Percentiles rank a stretch among this genome's conserved stretches.
Conservation (phyloP, 2,113 vertebrate genomes). For the Pholis gunnellus region DNA sequence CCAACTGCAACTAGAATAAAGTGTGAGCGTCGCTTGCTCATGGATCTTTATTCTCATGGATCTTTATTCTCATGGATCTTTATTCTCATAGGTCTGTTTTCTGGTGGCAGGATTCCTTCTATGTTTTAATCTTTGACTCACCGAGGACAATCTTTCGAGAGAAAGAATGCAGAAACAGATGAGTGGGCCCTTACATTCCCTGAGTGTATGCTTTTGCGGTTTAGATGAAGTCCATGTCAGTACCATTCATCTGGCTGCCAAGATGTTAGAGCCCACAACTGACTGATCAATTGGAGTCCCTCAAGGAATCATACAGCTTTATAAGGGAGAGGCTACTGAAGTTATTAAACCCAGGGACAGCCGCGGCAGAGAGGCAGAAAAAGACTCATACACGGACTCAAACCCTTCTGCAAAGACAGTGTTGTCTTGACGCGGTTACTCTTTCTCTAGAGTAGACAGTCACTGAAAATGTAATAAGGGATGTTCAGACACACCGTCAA, state of each 20-base stretch:
- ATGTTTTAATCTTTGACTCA: constrained; percentile 50
- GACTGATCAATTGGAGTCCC: constrained; percentile 81
- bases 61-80: constrained; percentile 33
- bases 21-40: constrained; percentile 27
- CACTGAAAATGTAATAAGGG: constrained; percentile 58
- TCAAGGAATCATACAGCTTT: constrained; percentile 76
- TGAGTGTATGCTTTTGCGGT: constrained; percentile 66
- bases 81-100: constrained; percentile 35
- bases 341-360: constrained; percentile 80
- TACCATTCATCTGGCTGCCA: constrained; percentile 78
- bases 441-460: constrained; percentile 47
- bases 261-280: constrained; percentile 65
- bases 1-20: constrained; percentile 29
- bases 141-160: constrained; percentile 35
- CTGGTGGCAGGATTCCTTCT: constrained; percentile 25
- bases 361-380: constrained; percentile 36
- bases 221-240: constrained; percentile 75
- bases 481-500: constrained; percentile 51
- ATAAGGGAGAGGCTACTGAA: constrained; percentile 77
- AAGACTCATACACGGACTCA: constrained; percentile 36
- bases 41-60: constrained; percentile 33
- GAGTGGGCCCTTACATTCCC: constrained; percentile 59
- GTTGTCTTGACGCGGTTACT: constrained; percentile 49
- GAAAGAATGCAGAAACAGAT: constrained; percentile 58
- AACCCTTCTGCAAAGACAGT: constrained; percentile 37